phyloP scores from a whole-genome alignment of 2,113 vertebrate species.

The Strix uralensis region DNA sequence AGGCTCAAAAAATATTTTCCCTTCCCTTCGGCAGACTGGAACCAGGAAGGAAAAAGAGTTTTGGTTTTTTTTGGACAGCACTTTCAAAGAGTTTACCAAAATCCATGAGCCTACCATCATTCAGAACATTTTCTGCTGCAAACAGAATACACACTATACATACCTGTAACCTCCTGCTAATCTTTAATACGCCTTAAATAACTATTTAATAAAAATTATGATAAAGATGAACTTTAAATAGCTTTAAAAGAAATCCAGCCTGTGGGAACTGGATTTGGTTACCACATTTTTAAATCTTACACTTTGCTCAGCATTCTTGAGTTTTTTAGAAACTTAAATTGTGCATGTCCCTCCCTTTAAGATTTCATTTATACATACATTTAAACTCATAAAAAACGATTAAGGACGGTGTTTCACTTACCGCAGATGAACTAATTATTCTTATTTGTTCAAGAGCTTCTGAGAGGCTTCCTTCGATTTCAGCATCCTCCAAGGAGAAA shows the following conservation, averaged over 20 bases:
- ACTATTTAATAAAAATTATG: not conserved
- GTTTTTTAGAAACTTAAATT: not conserved
- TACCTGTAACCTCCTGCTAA: not conserved
- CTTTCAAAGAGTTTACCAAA: not conserved
- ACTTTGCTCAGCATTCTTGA: not conserved
- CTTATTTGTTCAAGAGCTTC: constrained; percentile 94
- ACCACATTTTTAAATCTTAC: not conserved
- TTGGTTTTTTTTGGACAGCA: not conserved
- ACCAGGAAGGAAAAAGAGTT: not conserved
- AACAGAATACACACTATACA: not conserved
- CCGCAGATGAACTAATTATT: constrained; percentile 88
- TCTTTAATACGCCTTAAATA: not conserved
- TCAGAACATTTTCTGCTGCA: not conserved
- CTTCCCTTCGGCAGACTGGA: not conserved
- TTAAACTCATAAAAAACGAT: not conserved
- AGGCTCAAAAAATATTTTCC: not conserved
- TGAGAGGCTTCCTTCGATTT: constrained; percentile 90
- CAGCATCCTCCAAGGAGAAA: constrained; percentile 90
- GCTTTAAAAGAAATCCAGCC: not conserved
- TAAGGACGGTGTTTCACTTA: constrained; percentile 64
- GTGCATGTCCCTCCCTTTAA: not conserved
- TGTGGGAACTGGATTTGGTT: not conserved
- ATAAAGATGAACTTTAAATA: not conserved
- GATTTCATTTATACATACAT: not conserved
- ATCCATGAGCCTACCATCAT: not conserved